Evolutionary conservation across 2,113 vertebrate species (phyloP), one percentile per base, ranked within the genome.

Genomic region (Symphodus melops): DNA sequence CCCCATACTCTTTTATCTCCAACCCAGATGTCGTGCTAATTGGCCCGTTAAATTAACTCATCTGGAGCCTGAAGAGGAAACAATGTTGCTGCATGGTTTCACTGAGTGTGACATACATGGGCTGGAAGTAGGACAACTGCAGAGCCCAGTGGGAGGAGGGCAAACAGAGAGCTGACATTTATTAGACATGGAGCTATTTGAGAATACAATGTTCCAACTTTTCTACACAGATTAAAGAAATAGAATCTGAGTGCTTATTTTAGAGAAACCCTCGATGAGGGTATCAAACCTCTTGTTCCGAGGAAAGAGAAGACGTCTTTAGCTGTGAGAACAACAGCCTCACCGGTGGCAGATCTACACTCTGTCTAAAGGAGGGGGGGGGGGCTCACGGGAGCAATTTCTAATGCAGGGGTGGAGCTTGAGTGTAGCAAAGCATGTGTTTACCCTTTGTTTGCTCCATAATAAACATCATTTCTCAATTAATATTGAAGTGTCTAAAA

Each of bases 121-220:
- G 57, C 57, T 72, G 33, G 75, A 90, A 89, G 75, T 86, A 83
- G 86, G 81, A 46, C 86, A 64, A 58, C 59, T 36, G 65, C 77
- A 76, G 75, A 46, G 44, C 1, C 5, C 14, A 5, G 76, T 10
- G 71, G 74, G 64, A 71, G 17, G 48, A 65, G 42, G 70, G 48
- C 55, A 33, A 0, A 13, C 1, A 5, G 54, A 59, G 61, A 54
- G 58, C 39, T 39, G 68, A 69, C 72, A 65, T 78, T 23, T 75
- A 51, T 77, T 66, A 77, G 57, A 44, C 41, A 86, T 78, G 42
- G 1, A 67, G 53, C 33, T 63, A 0, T 76, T 81, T 74, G 56
- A 41, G 9, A 72, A 28, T 51, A 42, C 20, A 25, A 9, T 17
- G 37, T n/a, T 67, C 10, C 0, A 0, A 21, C 13, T 23, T 49